phyloP scores from a whole-genome alignment of 2,888 invertebrate species.

The Tortricodes alternella region DNA sequence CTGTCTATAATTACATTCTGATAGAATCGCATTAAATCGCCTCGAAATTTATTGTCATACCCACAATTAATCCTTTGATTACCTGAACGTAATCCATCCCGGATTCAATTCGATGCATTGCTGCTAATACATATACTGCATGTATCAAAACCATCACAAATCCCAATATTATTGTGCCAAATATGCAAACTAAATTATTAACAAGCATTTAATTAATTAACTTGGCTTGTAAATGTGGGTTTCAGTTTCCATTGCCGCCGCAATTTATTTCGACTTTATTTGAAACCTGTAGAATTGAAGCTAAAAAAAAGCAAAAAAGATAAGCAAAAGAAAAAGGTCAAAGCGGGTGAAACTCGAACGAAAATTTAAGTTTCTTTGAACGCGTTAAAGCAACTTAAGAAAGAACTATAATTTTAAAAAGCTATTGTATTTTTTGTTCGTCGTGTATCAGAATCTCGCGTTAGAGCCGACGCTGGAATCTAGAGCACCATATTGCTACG shows the following conservation, averaged over 20 bases:
- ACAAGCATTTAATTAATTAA: neutral
- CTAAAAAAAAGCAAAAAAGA: neutral
- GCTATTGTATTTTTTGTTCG: conserved; percentile 46
- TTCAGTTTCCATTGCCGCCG: neutral
- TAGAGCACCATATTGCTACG: conserved; percentile 44
- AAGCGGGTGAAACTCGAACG: neutral
- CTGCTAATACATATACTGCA: conserved; percentile 20
- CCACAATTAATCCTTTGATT: conserved; percentile 77
- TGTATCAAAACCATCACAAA: conserved; percentile 46
- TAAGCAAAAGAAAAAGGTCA: neutral
- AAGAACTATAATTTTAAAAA: conserved; percentile 62
- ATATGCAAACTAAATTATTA: neutral
- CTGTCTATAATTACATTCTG: conserved; percentile 76
- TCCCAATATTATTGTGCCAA: conserved; percentile 29
- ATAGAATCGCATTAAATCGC: conserved; percentile 74
- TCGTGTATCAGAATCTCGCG: conserved; percentile 60
- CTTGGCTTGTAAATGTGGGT: neutral
- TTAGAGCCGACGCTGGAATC: conserved; percentile 61
- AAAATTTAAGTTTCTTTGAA: too few relatives aligned
- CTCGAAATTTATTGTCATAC: conserved; percentile 64
- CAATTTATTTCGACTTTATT: neutral
- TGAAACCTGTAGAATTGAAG: neutral
- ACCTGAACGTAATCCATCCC: conserved; percentile 63
- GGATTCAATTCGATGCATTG: conserved; percentile 45
- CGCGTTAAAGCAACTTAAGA: too few relatives aligned